Evolutionary conservation across 2,113 vertebrate species (phyloP).

Genomic region (Pseudonaja textilis): DNA sequence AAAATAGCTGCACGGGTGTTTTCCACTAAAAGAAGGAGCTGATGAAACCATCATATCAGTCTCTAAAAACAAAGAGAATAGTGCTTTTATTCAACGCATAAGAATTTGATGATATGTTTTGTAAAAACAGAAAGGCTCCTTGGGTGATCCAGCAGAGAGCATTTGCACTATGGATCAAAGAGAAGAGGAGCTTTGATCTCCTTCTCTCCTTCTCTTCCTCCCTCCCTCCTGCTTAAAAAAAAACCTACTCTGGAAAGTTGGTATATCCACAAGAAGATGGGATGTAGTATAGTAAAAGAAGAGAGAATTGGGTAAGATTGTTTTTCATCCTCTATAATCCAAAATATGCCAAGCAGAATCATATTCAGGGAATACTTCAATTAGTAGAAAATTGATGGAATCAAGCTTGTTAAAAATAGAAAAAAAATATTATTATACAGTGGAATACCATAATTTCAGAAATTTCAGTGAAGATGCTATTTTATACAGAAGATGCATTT

Average conservation of each 20-base stretch:
- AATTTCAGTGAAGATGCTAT: background rate
- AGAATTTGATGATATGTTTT: background rate
- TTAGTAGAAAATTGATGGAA: background rate
- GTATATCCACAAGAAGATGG: background rate
- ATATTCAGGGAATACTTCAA: background rate
- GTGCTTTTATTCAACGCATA: background rate
- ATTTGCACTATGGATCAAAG: background rate
- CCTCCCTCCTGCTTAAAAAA: background rate
- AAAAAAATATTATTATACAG: background rate
- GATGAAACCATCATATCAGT: background rate
- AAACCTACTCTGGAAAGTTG: background rate
- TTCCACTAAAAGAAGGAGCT: background rate
- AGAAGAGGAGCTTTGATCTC: background rate
- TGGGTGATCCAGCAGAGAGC: background rate
- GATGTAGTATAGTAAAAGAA: background rate
- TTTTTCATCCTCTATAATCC: too few species aligned
- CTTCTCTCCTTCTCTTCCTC: background rate
- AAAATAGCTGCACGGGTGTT: background rate
- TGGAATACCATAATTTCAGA: background rate
- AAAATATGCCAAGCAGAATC: background rate
- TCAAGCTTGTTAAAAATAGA: background rate
- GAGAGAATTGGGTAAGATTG: background rate
- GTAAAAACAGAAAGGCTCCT: background rate
- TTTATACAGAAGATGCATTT: background rate
- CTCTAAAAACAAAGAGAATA: background rate